Evolutionary conservation across 2,113 vertebrate genomes (phyloP), one percentile per base, ranked within the genome.

Genomic region (Egretta garzetta): DNA sequence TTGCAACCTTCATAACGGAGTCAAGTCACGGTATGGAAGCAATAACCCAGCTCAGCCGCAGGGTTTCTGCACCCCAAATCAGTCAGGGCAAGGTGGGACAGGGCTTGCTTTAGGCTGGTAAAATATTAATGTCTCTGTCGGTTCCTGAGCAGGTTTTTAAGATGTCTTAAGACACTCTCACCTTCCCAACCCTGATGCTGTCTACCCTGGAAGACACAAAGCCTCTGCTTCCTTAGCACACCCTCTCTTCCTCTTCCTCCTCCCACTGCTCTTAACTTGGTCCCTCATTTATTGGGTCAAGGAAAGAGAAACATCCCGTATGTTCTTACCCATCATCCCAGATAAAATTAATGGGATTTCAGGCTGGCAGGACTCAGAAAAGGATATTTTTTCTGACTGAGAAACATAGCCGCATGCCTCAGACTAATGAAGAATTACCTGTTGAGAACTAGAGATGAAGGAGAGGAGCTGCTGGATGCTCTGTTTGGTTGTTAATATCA

Each of bases 401-500:
- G 89, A 91, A 89, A 76, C 6, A 4, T 75, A 93, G 67, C 80
- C 71, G 33, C 80, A 75, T 80, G 56, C 77, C 35, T 94, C 81
- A 82, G 58, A 93, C 70, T 93, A 94, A 93, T 53, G 90, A 88
- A 94, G 90, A 82, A 87, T 79, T 91, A 93, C 91, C 91, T 91
- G 84, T 94, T 91, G 85, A 93, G 84, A 95, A 79, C 22, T 27
- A 91, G 84, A 86, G 81, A 95, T 67, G 64, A 87, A 58, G 37
- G 32, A 85, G 21, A 72, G 77, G 32, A 87, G 66, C 73, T 75
- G 37, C 43, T 6, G 37, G 80, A 76, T 94, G 87, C 35, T 60
- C 80, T 82, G 64, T 87, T 95, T 91, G 4, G 66, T 91, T 93
- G 73, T 82, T 94, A 94, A 68, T 88, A 76, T 72, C 37, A 49